A percentile compares a stretch with the other conserved stretches of the same genome.
phyloP scores from a whole-genome alignment of 37 sponge, comb jelly and placozoan species.

The Agelas oroides region DNA sequence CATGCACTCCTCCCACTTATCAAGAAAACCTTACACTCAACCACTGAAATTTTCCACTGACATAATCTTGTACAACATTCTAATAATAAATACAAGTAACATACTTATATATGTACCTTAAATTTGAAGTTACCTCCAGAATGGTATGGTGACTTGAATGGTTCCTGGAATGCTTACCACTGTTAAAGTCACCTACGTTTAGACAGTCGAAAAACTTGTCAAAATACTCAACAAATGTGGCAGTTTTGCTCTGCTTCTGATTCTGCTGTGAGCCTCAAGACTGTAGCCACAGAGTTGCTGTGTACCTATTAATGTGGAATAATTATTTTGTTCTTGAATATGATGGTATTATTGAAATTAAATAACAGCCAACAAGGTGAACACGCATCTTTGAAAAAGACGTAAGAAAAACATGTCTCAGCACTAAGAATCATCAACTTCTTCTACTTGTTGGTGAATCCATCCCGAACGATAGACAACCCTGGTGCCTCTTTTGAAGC shows the following conservation, averaged over 20 bases:
- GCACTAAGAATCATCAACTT: too few species aligned
- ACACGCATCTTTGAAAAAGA: neutral
- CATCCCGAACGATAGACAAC: neutral
- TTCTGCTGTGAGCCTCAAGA: neutral
- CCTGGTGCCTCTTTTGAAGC: neutral
- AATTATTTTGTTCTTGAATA: too few species aligned
- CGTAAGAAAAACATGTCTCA: neutral
- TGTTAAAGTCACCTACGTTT: slow-evolving; percentile 8
- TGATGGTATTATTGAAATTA: too few species aligned
- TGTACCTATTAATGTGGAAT: neutral
- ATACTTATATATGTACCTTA: slow-evolving; percentile 23
- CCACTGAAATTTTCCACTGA: too few species aligned
- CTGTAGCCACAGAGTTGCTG: slow-evolving; percentile 15
- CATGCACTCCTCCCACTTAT: too few species aligned
- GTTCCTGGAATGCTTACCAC: neutral
- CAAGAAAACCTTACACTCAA: too few species aligned
- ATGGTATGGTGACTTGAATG: slow-evolving; percentile 13
- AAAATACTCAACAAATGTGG: slow-evolving; percentile 10
- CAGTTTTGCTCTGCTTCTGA: slow-evolving; percentile 13
- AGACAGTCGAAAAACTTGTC: slow-evolving; percentile 40
- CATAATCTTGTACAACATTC: too few species aligned
- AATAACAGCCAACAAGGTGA: too few species aligned
- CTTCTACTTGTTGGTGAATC: too few species aligned
- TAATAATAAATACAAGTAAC: neutral
- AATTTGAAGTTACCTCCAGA: slow-evolving; percentile 13